A percentile compares a stretch with the other conserved stretches of the same genome.
Conservation (phyloP, 2,113 vertebrate species). For the Todiramphus chloris region DNA sequence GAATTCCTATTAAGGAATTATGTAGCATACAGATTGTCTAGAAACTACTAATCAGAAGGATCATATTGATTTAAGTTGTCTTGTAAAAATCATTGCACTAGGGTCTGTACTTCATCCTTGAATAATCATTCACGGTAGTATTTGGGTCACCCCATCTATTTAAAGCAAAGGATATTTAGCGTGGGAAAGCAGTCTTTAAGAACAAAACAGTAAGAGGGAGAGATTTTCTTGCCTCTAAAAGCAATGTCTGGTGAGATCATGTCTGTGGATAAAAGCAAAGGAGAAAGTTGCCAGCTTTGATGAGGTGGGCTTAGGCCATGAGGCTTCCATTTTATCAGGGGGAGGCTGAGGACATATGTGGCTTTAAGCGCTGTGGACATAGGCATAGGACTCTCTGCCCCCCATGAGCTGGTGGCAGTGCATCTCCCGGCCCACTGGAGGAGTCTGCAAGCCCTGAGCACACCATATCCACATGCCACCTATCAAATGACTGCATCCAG, state of each 20-base stretch:
- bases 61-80: not conserved
- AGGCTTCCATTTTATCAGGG: not conserved
- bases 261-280: not conserved
- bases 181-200: not conserved
- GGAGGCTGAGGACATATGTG: not conserved
- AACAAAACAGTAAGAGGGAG: not conserved
- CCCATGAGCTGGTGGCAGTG: not conserved
- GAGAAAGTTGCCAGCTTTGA: not conserved
- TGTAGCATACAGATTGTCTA: not conserved
- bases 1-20: not conserved
- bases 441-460: not conserved
- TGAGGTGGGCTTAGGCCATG: not conserved
- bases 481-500: not conserved
- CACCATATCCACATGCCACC: rapidly evolving
- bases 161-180: not conserved
- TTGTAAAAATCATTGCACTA: not conserved
- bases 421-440: rapidly evolving
- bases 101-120: not conserved
- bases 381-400: not conserved
- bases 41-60: not conserved
- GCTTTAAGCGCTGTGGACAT: rapidly evolving
- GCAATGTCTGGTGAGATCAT: not conserved
- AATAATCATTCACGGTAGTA: not conserved
- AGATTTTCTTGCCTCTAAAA: not conserved
- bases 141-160: slow-evolving; percentile 24